phyloP scores from a whole-genome alignment of 2,113 vertebrate species.

The Peromyscus maniculatus region DNA sequence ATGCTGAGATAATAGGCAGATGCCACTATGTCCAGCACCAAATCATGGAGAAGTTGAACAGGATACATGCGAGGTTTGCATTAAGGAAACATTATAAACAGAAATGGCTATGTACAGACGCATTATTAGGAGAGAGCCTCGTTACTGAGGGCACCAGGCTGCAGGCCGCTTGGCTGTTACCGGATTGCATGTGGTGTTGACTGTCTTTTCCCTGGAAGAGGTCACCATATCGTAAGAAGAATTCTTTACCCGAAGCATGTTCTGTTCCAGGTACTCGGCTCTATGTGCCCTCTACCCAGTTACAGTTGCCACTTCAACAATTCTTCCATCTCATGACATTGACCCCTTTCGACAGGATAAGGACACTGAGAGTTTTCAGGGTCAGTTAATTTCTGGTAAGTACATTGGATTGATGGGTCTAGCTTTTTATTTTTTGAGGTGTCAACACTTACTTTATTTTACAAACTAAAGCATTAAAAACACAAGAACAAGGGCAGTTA shows the following conservation, averaged over 20 bases:
- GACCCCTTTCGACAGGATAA: constrained; percentile 6
- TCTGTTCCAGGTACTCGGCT: not conserved
- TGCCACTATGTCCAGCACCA: not conserved
- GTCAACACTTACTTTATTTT: not conserved
- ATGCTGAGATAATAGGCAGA: not conserved
- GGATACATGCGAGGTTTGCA: not conserved
- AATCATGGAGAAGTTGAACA: not conserved
- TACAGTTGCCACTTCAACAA: not conserved
- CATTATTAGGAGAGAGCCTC: not conserved
- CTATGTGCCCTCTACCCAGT: not conserved
- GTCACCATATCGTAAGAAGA: not conserved
- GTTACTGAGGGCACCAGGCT: not conserved
- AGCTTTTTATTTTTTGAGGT: not conserved
- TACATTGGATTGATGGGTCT: not conserved
- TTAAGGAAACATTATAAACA: not conserved
- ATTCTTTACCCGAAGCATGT: not conserved
- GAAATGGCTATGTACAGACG: not conserved
- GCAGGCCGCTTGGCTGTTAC: not conserved
- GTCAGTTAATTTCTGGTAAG: not conserved
- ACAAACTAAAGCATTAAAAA: not conserved
- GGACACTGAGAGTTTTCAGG: not conserved
- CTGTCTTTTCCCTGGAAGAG: not conserved
- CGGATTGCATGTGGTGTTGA: not conserved
- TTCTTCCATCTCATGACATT: not conserved
- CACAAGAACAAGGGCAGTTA: not conserved